Evolutionary conservation across 2,113 vertebrate species (phyloP), one percentile per base, ranked within the genome.

Genomic region (Brienomyrus longianalis): DNA sequence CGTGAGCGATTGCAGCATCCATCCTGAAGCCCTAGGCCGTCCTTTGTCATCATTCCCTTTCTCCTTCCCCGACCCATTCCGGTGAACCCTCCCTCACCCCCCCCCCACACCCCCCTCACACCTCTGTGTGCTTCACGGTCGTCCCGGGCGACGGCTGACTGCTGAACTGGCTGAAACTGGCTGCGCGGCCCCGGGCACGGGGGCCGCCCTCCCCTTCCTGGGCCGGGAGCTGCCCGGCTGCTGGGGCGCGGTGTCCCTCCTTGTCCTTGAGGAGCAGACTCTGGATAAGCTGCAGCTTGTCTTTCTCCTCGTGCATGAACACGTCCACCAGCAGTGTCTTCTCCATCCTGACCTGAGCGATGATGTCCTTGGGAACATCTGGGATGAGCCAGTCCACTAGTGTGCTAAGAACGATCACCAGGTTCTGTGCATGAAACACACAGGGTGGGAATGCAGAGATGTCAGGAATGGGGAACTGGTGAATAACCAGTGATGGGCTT

Each of bases 381-480:
- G 98, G 97, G 91, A 99, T 98, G 95, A 99, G 94, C 98, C 98
- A 99, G 90, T 98, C 98, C 87, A 99, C 98, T 1, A 99, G 93
- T 93, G 98, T 97, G 15, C 98, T 99, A 89, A 99, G 96, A 93
- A 99, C 97, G 98, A 99, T 99, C 89, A 99, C 98, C 62, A 99
- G 93, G 90, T 99, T 99, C 98, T 99, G 93, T 13, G 84, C 89
- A 90, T 1, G 27, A 77, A 3, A 88, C 47, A 50, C 83, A 31
- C 8, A 70, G 62, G 87, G 23, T 3, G 86, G 13, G 19, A 21
- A 39, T 27, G 47, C 4, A 85, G 90, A 19, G 8, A 66, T 3
- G 62, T 66, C 23, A 27, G 70, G 3, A 39, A 17, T 21, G 86
- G 86, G 3, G 47, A 86, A 86, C 47, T 1, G 84, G 5, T 0